Conservation (phyloP, 2,888 invertebrate species). For the Gibbula magus region DNA sequence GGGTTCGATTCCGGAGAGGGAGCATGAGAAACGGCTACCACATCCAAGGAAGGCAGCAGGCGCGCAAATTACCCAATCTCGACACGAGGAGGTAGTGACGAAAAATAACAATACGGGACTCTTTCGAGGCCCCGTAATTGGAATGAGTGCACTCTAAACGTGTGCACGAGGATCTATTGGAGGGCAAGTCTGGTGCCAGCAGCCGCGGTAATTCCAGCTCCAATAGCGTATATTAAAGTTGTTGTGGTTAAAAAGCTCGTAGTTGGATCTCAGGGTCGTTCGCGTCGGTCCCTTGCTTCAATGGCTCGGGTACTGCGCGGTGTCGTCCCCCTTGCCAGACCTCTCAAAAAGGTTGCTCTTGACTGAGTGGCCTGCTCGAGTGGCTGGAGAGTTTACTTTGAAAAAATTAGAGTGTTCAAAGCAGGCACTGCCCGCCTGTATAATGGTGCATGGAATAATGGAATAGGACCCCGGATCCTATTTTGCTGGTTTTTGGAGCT, state of each 20-base stretch:
- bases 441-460: slow-evolving; percentile 80
- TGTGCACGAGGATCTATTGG: no score
- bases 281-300: slow-evolving; percentile 46
- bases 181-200: no score
- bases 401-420: slow-evolving; percentile 83
- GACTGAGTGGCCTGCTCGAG: slow-evolving; percentile 74
- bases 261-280: slow-evolving; percentile 76
- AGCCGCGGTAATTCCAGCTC: no score
- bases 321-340: slow-evolving; percentile 42
- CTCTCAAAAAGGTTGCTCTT: slow-evolving; percentile 69
- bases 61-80: no score
- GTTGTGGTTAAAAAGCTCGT: slow-evolving; percentile 82
- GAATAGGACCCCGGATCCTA: slow-evolving; percentile 81
- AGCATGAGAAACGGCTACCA: no score
- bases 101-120: no score
- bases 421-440: slow-evolving; percentile 76
- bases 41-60: no score
- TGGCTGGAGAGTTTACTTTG: slow-evolving; percentile 81
- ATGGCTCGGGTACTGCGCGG: slow-evolving; percentile 48
- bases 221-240: no score
- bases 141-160: no score
- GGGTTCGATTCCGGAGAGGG: no score
- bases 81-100: no score
- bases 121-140: no score
- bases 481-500: slow-evolving; percentile 81